phyloP scores from a whole-genome alignment of 2,113 vertebrate genomes.

The Cheirogaleus medius region DNA sequence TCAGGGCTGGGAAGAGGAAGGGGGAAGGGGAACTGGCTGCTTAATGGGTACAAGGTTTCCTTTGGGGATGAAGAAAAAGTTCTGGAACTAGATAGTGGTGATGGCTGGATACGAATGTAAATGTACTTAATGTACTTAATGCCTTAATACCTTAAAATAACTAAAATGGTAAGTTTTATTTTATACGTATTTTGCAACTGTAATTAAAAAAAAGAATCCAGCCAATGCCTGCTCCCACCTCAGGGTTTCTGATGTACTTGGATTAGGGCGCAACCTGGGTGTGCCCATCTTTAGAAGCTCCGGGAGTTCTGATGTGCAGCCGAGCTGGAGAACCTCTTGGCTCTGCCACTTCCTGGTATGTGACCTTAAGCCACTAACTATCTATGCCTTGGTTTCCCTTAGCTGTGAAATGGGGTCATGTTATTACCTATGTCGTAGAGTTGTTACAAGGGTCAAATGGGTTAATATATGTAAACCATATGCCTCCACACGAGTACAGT shows the following conservation, averaged over 20 bases:
- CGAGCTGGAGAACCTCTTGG: neutral
- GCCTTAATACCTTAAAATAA: neutral
- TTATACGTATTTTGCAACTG: neutral
- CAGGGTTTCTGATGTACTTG: neutral
- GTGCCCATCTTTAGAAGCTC: neutral
- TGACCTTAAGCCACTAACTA: rapidly evolving
- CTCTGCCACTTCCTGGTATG: neutral
- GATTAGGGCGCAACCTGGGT: neutral
- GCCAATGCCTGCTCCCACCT: neutral
- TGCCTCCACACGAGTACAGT: rapidly evolving
- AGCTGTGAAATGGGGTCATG: neutral
- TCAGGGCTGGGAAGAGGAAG: neutral
- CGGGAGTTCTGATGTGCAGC: neutral
- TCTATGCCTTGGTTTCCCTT: neutral
- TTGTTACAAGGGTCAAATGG: neutral
- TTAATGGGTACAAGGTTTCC: neutral
- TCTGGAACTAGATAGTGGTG: neutral
- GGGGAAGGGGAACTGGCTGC: neutral
- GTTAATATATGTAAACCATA: no score
- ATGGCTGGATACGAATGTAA: neutral
- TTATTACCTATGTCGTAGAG: neutral
- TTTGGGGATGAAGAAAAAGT: neutral
- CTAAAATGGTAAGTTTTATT: neutral
- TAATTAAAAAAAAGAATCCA: neutral
- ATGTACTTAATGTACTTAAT: neutral